phyloP scores from a whole-genome alignment of 2,797 vertebrate species.

The Acanthornis magna region DNA sequence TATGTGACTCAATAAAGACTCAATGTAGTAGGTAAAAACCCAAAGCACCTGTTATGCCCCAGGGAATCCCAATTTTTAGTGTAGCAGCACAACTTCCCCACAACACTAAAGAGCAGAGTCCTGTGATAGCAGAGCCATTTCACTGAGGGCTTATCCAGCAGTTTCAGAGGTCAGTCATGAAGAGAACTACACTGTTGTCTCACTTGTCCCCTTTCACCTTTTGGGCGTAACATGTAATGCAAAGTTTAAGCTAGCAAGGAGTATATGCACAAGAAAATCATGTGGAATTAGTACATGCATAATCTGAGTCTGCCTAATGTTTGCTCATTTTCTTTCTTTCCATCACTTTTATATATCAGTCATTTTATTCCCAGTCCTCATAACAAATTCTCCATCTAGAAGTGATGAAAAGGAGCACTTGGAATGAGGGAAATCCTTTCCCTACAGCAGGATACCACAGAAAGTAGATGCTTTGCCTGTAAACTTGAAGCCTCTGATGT shows the following conservation, averaged over 20 bases:
- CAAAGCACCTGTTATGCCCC: not conserved
- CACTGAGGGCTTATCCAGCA: not conserved
- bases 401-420: not conserved
- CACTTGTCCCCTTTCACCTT: not conserved
- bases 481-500: not conserved
- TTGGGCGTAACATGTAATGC: not conserved
- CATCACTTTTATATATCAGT: not conserved
- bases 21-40: not conserved
- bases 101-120: not conserved
- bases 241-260: not conserved
- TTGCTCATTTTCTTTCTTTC: not conserved
- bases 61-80: not conserved
- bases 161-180: not conserved
- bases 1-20: not conserved
- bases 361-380: not conserved
- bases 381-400: not conserved
- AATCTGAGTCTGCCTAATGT: not conserved
- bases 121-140: not conserved
- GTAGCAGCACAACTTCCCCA: not conserved
- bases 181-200: not conserved
- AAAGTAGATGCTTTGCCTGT: not conserved
- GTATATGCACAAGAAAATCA: not conserved
- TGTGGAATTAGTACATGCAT: not conserved
- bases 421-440: not conserved
- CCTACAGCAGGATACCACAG: not conserved